Base-by-base conservation (phyloP, 2,797 vertebrate species). In the Columba guinea region DNA sequence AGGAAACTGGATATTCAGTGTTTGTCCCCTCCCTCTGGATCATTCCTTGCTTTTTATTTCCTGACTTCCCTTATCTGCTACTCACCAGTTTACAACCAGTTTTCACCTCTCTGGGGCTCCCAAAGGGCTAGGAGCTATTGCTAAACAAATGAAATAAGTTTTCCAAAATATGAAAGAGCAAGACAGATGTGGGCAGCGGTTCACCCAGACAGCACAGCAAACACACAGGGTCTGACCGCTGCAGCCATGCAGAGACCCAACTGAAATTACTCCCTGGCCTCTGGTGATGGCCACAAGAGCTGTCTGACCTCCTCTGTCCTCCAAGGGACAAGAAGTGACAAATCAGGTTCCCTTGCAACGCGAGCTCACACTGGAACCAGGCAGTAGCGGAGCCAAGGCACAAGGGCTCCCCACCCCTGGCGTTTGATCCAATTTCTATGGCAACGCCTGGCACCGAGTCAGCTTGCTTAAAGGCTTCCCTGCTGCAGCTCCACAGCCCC, bases 341-440 rank as follows among this genome's bases (percentile, higher is more conserved):
- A 90, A 90, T 34, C 48, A 67, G 75, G 79, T 68, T 91, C 64
- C 67, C 90, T 37, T 60, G 59, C 75, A 73, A 52, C 23, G 7
- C 86, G 78, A 97, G 70, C 78, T 75, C 56, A 96, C 7, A 12
- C 32, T 75, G 93, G 93, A 98, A 84, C n/a, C 83, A 97, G 0
- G 62, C 3, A 89, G 90, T 46, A 62, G 65, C 4, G 1, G 49
- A 88, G 96, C 95, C 53, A 64, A 89, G 58, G 87, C 94, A 96
- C 63, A 91, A 90, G 80, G 65, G 76, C 82, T 96, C 93, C 91
- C 87, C 92, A 93, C 71, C 90, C 92, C 87, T 90, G 83, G 97
- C 97, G 97, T 90, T 81, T 79, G 79, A 73, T 95, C 68, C 3
- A 5, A 96, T 97, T 95, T 94, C 97, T 96, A 95, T 78, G 94